Base-by-base conservation (phyloP, 1,140 invertebrate species). In the Acromyrmex heyeri region DNA sequence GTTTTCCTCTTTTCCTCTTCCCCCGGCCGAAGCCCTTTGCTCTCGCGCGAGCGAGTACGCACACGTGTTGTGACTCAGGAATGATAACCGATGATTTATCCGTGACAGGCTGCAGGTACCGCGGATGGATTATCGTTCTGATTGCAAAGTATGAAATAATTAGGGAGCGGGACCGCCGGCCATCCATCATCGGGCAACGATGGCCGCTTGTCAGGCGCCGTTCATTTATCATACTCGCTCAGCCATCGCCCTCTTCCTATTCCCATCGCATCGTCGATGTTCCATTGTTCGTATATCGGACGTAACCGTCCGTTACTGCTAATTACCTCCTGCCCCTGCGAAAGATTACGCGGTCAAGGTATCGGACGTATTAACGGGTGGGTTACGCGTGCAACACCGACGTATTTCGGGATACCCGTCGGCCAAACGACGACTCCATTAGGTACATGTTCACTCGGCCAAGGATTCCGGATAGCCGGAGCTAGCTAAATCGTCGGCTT, bases 81-180 rank as follows among this genome's bases (percentile, higher is more conserved):
- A 91, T 93, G 93, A 94, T 94, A 93, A 93, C 93, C 92, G 91
- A 91, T 95, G 94, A 95, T 95, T 95, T 95, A 95, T 95, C 94
- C 91, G 90, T 92, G 94, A 95, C 94, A 94, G 93, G 93, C 93
- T 91, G 92, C 90, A 93, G 93, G 90, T 91, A 93, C 92, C 89
- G 90, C 91, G 93, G 92, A 95, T 95, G 94, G 95, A 95, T 95
- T 95, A 95, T 95, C 95, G 93, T 94, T 93, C 94, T 93, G 95
- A 95, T 95, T 94, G 95, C 94, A 95, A 95, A 95, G 95, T 95
- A 95, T 95, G 95, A 95, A 95, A 95, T 95, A 95, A 95, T 95
- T 95, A 95, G 94, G 94, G 94, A 93, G 91, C 90, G 87, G 69
- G 88, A 88, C 89, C 90, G 92, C 91, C 92, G 92, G 92, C 92